Evolutionary conservation across 53 echinoderm and acorn worm genomes (phyloP).

Genomic region (Patiria pectinifera): DNA sequence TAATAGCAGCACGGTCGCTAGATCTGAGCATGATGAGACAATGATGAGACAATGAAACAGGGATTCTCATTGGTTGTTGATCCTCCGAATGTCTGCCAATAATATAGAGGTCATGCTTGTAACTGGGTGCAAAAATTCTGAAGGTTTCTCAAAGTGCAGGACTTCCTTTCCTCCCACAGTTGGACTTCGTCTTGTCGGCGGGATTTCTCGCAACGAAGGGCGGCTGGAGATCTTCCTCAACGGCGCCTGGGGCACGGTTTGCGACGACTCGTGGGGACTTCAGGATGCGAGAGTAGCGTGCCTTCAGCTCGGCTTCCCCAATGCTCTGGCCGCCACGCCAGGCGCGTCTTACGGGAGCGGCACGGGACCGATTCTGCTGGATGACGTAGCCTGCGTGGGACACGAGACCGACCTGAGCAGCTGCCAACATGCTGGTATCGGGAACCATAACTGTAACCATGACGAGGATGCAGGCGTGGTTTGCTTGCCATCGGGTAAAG

Average conservation of each 20-base stretch:
- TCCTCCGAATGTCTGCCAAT: no score
- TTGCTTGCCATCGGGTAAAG: constrained; percentile 26
- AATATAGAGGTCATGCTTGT: neutral
- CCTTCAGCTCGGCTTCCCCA: constrained; percentile 52
- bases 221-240: constrained; percentile 48
- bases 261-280: constrained; percentile 53
- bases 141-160: neutral
- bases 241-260: constrained; percentile 55
- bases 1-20: no score
- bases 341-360: constrained; percentile 31
- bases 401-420: constrained; percentile 35
- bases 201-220: constrained; percentile 42
- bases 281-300: constrained; percentile 52
- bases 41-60: no score
- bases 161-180: neutral
- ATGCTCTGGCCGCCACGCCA: constrained; percentile 24
- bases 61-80: no score
- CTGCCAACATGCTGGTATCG: neutral
- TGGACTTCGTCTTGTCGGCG: constrained; percentile 44
- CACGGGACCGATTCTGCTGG: constrained; percentile 43
- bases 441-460: constrained; percentile 27
- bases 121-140: neutral
- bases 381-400: constrained; percentile 53
- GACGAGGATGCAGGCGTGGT: constrained; percentile 47
- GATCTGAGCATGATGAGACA: no score